These are phyloP conservation scores for Setophaga coronata DNA, from an alignment of 2,113 vertebrate genomes.

Conservation along the genomic window DNA sequence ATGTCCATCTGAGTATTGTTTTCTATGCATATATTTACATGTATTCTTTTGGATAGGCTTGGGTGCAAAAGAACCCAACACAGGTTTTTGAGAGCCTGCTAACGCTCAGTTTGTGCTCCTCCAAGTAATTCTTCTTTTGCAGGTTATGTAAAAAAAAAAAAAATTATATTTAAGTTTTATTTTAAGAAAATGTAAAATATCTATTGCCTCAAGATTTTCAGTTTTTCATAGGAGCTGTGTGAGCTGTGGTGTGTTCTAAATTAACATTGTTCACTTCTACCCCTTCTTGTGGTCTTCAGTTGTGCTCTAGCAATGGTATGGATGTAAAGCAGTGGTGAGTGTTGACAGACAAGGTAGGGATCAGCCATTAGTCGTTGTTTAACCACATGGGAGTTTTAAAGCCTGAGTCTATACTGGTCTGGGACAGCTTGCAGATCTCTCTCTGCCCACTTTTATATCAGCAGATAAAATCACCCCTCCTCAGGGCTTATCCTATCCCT, in stretches of 20 bases:
- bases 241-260: not conserved
- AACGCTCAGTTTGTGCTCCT: not conserved
- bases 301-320: not conserved
- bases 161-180: not conserved
- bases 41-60: not conserved
- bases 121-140: not conserved
- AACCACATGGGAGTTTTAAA: not conserved
- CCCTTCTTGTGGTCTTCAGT: not conserved
- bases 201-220: not conserved
- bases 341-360: not conserved
- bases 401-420: not conserved
- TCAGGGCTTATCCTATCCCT: not conserved
- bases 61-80: not conserved
- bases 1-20: not conserved
- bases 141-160: not conserved
- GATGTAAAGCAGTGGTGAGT: not conserved
- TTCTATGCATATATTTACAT: not conserved
- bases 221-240: not conserved
- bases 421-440: not conserved
- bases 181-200: not conserved
- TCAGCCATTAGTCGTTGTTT: not conserved
- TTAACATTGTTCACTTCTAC: not conserved
- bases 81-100: not conserved
- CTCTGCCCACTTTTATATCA: not conserved
- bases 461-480: not conserved